Evolutionary conservation across 2,113 vertebrate species (phyloP).

Genomic region (Alexandromys fortis): DNA sequence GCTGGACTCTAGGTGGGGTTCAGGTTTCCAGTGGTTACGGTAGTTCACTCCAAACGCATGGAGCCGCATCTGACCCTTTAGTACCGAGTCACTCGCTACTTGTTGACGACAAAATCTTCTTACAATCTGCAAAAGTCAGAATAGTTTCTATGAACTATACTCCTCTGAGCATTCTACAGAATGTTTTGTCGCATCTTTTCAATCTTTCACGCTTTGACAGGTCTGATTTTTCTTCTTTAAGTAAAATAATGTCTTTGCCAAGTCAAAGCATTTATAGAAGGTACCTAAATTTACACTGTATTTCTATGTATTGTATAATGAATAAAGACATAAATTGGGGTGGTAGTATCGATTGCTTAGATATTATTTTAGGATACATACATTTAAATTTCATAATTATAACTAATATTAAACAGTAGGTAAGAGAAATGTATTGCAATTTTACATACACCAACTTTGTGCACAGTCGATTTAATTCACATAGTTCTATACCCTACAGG

Average conservation of each 20-base stretch:
- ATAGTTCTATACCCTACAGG: neutral
- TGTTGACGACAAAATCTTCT: neutral
- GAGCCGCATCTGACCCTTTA: neutral
- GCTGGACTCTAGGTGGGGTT: neutral
- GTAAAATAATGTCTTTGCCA: neutral
- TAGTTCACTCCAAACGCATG: neutral
- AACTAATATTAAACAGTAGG: neutral
- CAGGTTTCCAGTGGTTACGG: neutral
- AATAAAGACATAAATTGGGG: slow-evolving; percentile 1
- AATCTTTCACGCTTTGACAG: neutral
- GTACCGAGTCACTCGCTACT: neutral
- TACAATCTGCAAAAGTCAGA: neutral
- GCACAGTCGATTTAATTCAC: neutral
- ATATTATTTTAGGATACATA: neutral
- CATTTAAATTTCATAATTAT: neutral
- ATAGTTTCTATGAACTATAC: neutral
- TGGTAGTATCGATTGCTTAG: neutral
- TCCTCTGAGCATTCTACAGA: neutral
- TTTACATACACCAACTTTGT: neutral
- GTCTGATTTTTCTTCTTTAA: slow-evolving; percentile 16
- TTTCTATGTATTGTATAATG: neutral
- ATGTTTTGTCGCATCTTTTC: neutral
- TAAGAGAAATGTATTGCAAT: neutral
- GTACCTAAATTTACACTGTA: neutral
- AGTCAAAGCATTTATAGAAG: neutral